These are phyloP conservation scores for Lamprotornis superbus DNA, from an alignment of 2,113 vertebrate genomes.

Conservation along the genomic window DNA sequence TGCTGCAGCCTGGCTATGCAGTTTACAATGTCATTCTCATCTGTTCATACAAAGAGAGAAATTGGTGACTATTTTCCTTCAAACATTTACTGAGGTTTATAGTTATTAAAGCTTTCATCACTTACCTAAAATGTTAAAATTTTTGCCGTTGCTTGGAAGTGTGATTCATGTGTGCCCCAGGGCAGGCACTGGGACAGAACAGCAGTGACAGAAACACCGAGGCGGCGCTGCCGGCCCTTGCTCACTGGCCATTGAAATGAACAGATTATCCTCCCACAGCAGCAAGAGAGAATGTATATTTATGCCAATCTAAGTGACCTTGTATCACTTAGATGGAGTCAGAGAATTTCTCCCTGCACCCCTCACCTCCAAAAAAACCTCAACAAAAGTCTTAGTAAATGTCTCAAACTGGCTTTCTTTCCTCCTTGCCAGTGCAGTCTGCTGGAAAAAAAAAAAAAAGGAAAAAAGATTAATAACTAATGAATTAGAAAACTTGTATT, in stretches of 20 bases:
- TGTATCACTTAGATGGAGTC: background rate
- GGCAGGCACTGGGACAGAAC: background rate
- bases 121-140: background rate
- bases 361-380: background rate
- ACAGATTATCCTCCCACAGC: background rate
- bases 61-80: background rate
- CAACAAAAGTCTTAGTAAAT: background rate
- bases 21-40: slow-evolving; percentile 22
- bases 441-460: background rate
- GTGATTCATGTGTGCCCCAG: background rate
- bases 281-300: background rate
- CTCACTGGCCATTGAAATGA: background rate
- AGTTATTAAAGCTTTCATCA: slow-evolving; percentile 32
- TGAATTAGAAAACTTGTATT: slow-evolving; percentile 49
- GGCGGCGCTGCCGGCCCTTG: background rate
- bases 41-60: background rate
- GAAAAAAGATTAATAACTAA: slow-evolving; percentile 15
- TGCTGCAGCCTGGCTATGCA: background rate
- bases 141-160: background rate
- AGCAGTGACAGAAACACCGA: background rate
- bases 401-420: background rate
- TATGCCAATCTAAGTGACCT: background rate
- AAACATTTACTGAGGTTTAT: background rate
- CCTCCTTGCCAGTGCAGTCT: background rate
- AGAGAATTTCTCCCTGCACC: background rate